Evolutionary conservation across 2,113 vertebrate species (phyloP), one percentile per base, ranked within the genome.

Genomic region (Aviceda subcristata): DNA sequence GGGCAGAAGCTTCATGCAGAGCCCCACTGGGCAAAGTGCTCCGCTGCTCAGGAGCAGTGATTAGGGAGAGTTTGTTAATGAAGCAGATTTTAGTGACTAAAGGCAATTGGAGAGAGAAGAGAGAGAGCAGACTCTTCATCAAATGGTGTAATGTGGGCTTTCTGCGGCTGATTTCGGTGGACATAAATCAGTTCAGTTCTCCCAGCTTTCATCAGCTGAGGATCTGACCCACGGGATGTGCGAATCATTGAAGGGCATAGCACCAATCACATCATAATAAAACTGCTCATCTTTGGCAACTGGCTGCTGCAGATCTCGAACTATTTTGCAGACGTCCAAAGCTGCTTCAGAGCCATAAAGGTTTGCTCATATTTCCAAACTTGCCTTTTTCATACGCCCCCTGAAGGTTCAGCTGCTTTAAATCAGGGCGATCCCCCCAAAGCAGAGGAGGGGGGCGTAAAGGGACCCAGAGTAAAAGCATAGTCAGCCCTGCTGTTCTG

Each of bases 1-100:
- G 75, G 90, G 93, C 91, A 95, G 93, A 63, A 88, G 90, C 93
- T 92, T 62, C 82, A 64, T 7, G 34, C 81, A 79, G 71, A 93
- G 90, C 92, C 91, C 93, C 94, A 34, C 63, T 67, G 93, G 95
- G 95, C 75, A 95, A 88, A 92, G 87, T 27, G 93, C 90, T 96
- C 34, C 0, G 1, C 92, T 92, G 94, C 94, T 93, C 90, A 5
- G 78, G 80, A 91, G 86, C 30, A 2, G 85, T 88, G 85, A 96
- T 97, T 95, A 95, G 93, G 75, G 60, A 80, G 78, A 79, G 81
- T 51, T 83, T 96, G 85, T 95, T 97, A 97, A 96, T 94, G 96
- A 97, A 83, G 93, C 90, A 88, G 92, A 72, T 86, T 95, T 91
- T 63, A 71, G 88, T 66, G 88, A 86, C 92, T 86, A 24, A 69